Conservation (phyloP, 2,888 invertebrate genomes). For the Fabriciana adippe region DNA sequence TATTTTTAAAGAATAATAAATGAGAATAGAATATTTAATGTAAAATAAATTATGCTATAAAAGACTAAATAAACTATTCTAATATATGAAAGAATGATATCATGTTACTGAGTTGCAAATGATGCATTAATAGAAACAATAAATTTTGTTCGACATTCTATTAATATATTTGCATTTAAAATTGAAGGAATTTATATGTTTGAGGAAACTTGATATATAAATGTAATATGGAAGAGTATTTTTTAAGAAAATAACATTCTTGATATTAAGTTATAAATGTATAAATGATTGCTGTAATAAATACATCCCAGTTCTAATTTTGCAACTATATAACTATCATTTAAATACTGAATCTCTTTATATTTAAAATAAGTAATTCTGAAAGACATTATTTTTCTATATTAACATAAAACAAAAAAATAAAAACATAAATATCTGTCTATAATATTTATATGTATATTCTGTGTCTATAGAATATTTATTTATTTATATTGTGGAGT, state of each 20-base stretch:
- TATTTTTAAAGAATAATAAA: too few species aligned
- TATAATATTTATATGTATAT: too few species aligned
- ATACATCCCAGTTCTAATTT: conserved; percentile 6
- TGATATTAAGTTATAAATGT: conserved; percentile 18
- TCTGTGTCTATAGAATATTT: too few species aligned
- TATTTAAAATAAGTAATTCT: too few species aligned
- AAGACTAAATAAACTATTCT: too few species aligned
- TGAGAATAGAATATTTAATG: too few species aligned
- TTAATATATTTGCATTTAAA: conserved; percentile 13
- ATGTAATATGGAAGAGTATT: neutral
- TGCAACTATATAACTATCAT: neutral
- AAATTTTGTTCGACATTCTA: conserved; percentile 6
- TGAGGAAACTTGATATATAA: conserved; percentile 11
- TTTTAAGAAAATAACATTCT: conserved; percentile 7
- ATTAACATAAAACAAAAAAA: too few species aligned
- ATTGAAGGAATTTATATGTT: conserved; percentile 7
- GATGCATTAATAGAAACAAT: conserved; percentile 12
- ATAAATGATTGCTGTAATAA: conserved; percentile 7
- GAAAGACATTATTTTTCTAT: too few species aligned
- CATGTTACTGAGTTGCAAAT: conserved; percentile 12
- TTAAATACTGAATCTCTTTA: neutral
- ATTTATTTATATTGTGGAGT: too few species aligned
- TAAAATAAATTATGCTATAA: too few species aligned
- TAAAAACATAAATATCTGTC: too few species aligned
- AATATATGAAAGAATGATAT: neutral